Conservation (phyloP, 2,888 invertebrate species). For the Fragum whitleyi region DNA sequence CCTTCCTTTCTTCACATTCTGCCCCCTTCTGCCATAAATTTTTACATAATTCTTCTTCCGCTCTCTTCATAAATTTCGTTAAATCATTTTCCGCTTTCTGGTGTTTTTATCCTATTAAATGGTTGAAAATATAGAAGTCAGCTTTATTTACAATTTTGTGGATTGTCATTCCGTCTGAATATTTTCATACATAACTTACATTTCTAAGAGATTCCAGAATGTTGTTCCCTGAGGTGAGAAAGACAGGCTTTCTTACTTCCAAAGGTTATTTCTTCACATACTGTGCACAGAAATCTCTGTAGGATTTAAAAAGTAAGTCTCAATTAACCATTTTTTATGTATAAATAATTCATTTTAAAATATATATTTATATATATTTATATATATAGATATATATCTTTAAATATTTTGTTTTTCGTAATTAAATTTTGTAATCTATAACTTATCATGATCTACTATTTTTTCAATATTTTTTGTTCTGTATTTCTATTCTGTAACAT, state of each 20-base stretch:
- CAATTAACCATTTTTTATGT: background rate
- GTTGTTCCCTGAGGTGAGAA: background rate
- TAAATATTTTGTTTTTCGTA: background rate
- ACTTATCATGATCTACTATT: slow-evolving; percentile 43
- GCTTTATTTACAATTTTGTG: slow-evolving; percentile 2
- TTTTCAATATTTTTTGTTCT: slow-evolving; percentile 26
- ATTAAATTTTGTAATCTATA: slow-evolving; percentile 24
- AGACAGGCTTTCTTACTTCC: background rate
- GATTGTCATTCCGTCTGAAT: too few species aligned
- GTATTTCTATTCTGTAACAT: slow-evolving; percentile 41
- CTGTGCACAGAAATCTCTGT: slow-evolving; percentile 9
- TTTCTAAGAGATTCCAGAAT: too few species aligned
- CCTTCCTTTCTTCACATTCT: slow-evolving; percentile 10
- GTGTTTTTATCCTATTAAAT: slow-evolving; percentile 4
- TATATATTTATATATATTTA: background rate
- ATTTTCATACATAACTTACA: too few species aligned
- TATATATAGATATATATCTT: too few species aligned
- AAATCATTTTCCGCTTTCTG: slow-evolving; percentile 6
- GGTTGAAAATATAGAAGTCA: background rate
- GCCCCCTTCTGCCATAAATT: slow-evolving; percentile 6
- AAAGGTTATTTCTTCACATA: slow-evolving; percentile 12
- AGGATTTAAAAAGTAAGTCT: background rate
- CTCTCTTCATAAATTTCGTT: background rate
- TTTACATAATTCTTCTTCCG: slow-evolving; percentile 3
- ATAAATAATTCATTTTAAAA: too few species aligned